phyloP scores from a whole-genome alignment of 2,113 vertebrate genomes.

The Orthonyx spaldingii region DNA sequence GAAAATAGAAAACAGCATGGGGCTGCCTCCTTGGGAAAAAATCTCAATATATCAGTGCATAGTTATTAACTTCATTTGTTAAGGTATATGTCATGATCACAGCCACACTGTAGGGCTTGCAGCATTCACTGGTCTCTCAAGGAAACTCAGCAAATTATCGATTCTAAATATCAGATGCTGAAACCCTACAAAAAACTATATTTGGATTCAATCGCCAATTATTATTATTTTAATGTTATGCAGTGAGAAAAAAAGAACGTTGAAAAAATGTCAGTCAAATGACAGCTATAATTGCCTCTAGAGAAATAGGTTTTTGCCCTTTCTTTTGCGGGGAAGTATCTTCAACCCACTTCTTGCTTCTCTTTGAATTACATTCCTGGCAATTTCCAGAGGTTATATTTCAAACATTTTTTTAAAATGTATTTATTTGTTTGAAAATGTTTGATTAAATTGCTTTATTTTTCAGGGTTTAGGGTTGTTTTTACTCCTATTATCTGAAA shows the following conservation, averaged over 20 bases:
- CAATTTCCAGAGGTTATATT: not conserved
- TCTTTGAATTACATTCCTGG: not conserved
- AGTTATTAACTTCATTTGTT: slow-evolving; percentile 29
- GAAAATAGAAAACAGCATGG: slow-evolving; percentile 1
- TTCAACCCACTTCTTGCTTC: not conserved
- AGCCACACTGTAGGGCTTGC: not conserved
- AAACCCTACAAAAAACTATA: not conserved
- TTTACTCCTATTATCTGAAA: not conserved
- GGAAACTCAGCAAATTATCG: not conserved
- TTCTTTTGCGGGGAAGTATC: not conserved
- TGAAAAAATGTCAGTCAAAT: not conserved
- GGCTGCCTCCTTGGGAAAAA: not conserved
- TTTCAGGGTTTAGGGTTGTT: not conserved
- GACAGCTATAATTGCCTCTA: not conserved
- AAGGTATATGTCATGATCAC: not conserved
- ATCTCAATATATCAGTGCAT: not conserved
- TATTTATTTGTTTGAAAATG: not conserved
- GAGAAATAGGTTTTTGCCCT: not conserved
- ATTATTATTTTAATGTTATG: not conserved
- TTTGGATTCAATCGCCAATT: not conserved
- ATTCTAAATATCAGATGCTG: not conserved
- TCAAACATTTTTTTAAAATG: not conserved
- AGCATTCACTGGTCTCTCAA: not conserved
- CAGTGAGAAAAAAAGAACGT: not conserved
- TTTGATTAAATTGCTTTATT: not conserved